Base-by-base conservation (phyloP, 92 coral and sea anemone species). In the Parazoanthus swiftii region DNA sequence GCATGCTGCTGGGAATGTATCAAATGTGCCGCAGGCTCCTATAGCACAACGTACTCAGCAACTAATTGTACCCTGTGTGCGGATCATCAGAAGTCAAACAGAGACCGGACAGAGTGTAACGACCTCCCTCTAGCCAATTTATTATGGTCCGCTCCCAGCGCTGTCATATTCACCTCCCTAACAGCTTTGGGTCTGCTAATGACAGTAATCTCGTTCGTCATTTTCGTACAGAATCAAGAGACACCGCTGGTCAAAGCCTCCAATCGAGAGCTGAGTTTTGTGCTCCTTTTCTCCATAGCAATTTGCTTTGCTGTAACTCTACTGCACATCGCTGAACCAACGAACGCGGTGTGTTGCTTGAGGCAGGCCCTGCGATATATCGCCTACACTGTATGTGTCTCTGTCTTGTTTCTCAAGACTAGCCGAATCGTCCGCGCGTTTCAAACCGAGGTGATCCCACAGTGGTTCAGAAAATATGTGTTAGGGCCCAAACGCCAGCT, bases 231-330 rank as follows among this genome's bases (percentile, higher is more conserved):
- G 65, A 35, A 90, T 51, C 85, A 88, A 50, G 80, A 90, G 81
- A 94, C 94, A 6, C 96, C 96, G 1, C 58, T 94, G 20, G 93
- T 94, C 20, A 94, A 92, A 33, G 96, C 93, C 1, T 94, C 94
- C 58, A 94, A 94, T 68, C 92, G 96, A 16, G 96, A 94, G 54
- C 93, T 94, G 36, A 92, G 94, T 75, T 89, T 89, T 74, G 78
- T 94, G 14, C 74, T 94, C 88, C 86, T 94, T 42, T 76, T 88
- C 13, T 65, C 92, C 4, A 92, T 94, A 46, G 88, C 90, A 7
- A 67, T 92, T 81, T 92, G 92, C 46, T 94, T 92, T 70, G 71
- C 93, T 59, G 82, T 94, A 72, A 86, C 96, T 14, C 81, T 94
- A 15, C 81, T 94, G n/a, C 93, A 92, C 72, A 81, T 94, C 37